phyloP scores from a whole-genome alignment of 2,797 vertebrate species.

The Peromyscus melanophrys region DNA sequence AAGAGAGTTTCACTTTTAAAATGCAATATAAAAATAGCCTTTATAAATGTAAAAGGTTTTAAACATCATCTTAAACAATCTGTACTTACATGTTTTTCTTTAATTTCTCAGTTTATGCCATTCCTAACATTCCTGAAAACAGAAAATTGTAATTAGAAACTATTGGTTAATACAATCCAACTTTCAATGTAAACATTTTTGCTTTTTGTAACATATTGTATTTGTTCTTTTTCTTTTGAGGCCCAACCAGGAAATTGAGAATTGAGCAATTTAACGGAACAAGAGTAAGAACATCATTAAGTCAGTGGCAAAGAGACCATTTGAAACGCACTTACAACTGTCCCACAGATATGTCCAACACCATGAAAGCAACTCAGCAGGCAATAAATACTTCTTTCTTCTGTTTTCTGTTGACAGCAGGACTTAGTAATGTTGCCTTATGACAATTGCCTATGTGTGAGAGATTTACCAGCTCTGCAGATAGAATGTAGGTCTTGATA shows the following conservation, averaged over 20 bases:
- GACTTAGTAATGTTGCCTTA: background rate
- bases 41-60: background rate
- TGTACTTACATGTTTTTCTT: background rate
- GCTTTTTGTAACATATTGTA: background rate
- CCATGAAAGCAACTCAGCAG: background rate
- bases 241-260: background rate
- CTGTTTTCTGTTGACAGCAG: background rate
- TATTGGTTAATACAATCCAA: background rate
- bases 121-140: background rate
- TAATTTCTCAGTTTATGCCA: constrained; percentile 21
- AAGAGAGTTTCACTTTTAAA: background rate
- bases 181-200: fast-evolving
- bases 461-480: background rate
- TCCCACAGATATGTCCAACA: background rate
- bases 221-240: constrained; percentile 47
- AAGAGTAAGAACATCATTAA: background rate
- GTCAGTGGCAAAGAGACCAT: background rate
- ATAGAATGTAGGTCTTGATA: background rate
- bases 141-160: background rate
- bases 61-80: background rate
- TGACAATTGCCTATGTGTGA: background rate
- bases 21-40: background rate
- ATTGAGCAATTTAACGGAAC: background rate
- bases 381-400: constrained; percentile 7
- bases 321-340: background rate